Base-by-base conservation (phyloP, 2,888 invertebrate genomes). In the Dicranocentrus wangi region DNA sequence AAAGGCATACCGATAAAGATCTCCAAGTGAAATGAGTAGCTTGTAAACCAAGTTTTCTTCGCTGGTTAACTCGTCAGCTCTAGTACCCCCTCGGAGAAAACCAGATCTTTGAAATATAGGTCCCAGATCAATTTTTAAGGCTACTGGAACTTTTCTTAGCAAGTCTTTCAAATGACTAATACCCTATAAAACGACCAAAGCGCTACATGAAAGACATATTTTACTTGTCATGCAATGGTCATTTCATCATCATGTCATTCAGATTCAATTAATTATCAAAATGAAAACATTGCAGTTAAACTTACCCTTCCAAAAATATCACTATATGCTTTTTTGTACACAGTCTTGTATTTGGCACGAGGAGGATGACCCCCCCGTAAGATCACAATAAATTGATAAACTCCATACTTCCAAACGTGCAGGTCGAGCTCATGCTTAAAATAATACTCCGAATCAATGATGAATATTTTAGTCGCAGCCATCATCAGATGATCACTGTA, bases 11-110 rank as follows among this genome's bases (percentile, higher is more conserved):
- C 98, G 92, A 15, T 95, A 94, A 87, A 99, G 91, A 89, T 99
- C 98, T 0, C 99, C 99, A 87, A 98, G 91, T 88, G 93, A 96
- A 66, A 98, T 92, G 87, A 94, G 93, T 84, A 96, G 90, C 87
- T 97, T 95, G 28, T 83, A 83, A 0, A 72, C n/a, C 43, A 72
- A 8, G 23, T 72, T 51, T 7, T 65, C 78, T 39, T 71, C 53
- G 8, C 3, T 1, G 10, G 72, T 58, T n/a, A 53, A 27, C 28
- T 63, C 32, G 1, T 28, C 28, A 1, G 17, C 19, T 17, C 19
- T 15, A 15, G 43, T 23, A 51, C 66, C 27, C 7, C 21, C 60
- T 13, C n/a, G 32, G 21, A 76, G n/a, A 21, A 47, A 27, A 15
- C 39, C 51, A 13, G 13, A 43, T 5, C 58, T 17, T 1, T 89